Conservation (phyloP, 2,888 invertebrate genomes). For the Augochlorella aurata region DNA sequence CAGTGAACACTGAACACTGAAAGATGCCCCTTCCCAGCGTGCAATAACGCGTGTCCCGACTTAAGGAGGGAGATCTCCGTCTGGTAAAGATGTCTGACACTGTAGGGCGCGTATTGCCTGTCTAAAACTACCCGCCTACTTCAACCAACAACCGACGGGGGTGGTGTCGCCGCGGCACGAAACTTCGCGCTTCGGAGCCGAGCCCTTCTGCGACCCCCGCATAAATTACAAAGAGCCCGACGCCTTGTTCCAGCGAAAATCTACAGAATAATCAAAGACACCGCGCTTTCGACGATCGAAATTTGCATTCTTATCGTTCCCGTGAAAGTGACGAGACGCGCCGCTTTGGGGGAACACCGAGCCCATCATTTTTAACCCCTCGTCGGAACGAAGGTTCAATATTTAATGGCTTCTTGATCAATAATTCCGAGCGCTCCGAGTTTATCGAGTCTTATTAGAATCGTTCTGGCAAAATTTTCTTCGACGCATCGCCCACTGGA, state of each 20-base stretch:
- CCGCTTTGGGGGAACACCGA: neutral
- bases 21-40: conserved; percentile 42
- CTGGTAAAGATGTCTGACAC: conserved; percentile 40
- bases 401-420: neutral
- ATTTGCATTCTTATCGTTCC: conserved; percentile 32
- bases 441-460: neutral
- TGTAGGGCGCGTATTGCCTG: conserved; percentile 32
- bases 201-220: neutral
- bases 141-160: neutral
- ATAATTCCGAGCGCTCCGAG: conserved; percentile 1
- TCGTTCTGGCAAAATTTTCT: neutral
- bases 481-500: neutral
- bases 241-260: neutral
- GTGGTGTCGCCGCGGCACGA: neutral
- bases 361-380: neutral
- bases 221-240: conserved; percentile 6
- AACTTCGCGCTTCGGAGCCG: conserved; percentile 12
- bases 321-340: neutral
- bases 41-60: conserved; percentile 60
- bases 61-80: conserved; percentile 40
- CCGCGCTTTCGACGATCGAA: conserved; percentile 14
- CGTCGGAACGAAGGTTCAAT: neutral
- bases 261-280: conserved; percentile 18
- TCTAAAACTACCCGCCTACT: conserved; percentile 19
- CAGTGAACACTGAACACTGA: neutral